Conservation (phyloP, 64 coral and sea anemone genomes). For the Porites lutea region DNA sequence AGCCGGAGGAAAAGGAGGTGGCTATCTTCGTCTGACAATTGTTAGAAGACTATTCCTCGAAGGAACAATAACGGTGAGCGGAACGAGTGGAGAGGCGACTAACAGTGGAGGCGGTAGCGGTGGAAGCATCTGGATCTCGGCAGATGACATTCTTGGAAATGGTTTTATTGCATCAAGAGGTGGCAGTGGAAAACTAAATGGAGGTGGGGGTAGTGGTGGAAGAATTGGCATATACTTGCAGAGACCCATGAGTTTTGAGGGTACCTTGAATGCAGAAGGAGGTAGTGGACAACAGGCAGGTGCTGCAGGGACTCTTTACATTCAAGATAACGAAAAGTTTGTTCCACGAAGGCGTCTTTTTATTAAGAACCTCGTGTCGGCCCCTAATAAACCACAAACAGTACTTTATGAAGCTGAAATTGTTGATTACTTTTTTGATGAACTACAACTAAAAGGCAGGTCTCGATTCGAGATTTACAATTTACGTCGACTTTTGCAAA, state of each 20-base stretch:
- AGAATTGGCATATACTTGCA: constrained; percentile 80
- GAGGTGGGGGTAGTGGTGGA: constrained; percentile 98
- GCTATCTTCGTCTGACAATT: constrained; percentile 74
- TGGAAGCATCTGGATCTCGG: constrained; percentile 84
- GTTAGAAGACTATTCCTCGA: constrained; percentile 72
- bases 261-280: constrained; percentile 69
- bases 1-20: constrained; percentile 83
- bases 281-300: constrained; percentile 79
- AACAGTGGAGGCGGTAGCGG: constrained; percentile 95
- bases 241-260: constrained; percentile 83
- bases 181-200: constrained; percentile 70
- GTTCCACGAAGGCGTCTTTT: constrained; percentile 66
- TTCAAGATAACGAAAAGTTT: constrained; percentile 86
- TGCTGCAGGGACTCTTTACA: constrained; percentile 92
- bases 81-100: constrained; percentile 13
- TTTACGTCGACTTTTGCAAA: constrained; percentile 34
- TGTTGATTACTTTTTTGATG: constrained; percentile 65
- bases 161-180: constrained; percentile 78
- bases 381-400: constrained; percentile 61
- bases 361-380: constrained; percentile 56
- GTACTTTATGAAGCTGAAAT: constrained; percentile 73
- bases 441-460: constrained; percentile 76
- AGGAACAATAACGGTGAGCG: constrained; percentile 78
- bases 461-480: constrained; percentile 84
- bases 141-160: constrained; percentile 77